Percentiles rank a stretch among this genome's conserved stretches.
Evolutionary conservation across 2,113 vertebrate species (phyloP).

Genomic region (Meriones unguiculatus): DNA sequence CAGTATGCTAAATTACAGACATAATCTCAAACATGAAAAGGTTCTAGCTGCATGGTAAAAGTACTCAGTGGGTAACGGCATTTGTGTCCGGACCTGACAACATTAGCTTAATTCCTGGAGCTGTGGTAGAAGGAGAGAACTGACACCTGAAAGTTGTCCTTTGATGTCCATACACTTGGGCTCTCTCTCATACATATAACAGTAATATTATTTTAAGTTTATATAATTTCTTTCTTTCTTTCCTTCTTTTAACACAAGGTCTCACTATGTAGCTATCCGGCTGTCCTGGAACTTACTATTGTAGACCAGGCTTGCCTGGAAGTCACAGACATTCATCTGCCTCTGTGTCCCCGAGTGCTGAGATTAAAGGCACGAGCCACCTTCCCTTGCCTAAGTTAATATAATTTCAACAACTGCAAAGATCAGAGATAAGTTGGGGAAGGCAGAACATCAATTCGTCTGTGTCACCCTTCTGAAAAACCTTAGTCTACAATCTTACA

Average conservation of each 20-base stretch:
- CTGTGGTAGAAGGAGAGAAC: background rate
- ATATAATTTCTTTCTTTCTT: background rate
- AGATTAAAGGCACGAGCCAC: background rate
- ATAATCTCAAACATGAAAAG: constrained; percentile 39
- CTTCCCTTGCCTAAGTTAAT: background rate
- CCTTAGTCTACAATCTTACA: background rate
- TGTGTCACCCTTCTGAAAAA: background rate
- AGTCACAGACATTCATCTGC: background rate
- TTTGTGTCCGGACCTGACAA: background rate
- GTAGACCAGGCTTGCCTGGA: background rate
- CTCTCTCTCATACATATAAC: background rate
- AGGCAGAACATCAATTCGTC: background rate
- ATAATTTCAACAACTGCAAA: background rate
- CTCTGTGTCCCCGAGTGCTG: background rate
- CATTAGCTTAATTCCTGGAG: background rate
- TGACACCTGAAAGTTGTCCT: background rate
- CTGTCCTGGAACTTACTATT: background rate
- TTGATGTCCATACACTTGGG: background rate
- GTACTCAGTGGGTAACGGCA: background rate
- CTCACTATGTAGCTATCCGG: background rate
- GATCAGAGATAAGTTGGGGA: background rate
- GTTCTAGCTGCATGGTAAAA: background rate
- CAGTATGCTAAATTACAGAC: constrained; percentile 2
- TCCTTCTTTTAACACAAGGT: background rate
- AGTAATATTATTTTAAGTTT: background rate